Base-by-base conservation (phyloP, 2,888 invertebrate species). In the Carterocephalus palaemon region DNA sequence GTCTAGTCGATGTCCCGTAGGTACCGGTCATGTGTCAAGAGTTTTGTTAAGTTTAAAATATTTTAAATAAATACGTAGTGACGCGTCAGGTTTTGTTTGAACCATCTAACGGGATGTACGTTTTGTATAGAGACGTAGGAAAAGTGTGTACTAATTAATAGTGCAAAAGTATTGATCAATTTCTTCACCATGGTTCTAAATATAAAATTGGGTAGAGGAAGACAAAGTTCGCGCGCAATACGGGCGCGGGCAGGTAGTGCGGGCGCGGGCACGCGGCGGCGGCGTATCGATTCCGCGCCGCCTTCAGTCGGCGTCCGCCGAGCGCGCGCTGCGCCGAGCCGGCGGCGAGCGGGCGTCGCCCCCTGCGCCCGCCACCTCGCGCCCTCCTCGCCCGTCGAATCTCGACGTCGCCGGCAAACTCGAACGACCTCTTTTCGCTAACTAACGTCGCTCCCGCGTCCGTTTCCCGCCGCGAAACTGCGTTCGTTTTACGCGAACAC, bases 201-300 rank as follows among this genome's bases (percentile, higher is more conserved):
- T 85, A 85, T 86, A 85, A 86, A 86, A 84, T 84, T 79, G 76
- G 75, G 77, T 77, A 68, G 76, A 79, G 80, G 75, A 84, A 84
- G 83, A 83, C 84, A 79, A 85, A 85, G 83, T 86, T 86, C 80
- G 84, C 85, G 85, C 85, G 85, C 85, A 84, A 81, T 79, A 81
- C 78, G 82, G 80, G 78, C 78, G 77, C 64, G 67, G 68, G 78
- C 70, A 64, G 77, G 70, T 64, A 69, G 64, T 64, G 68, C 67
- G 71, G 65, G 67, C 67, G 71, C 74, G 72, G 70, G 63, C 70
- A 66, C 66, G 74, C 73, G 78, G 74, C 75, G 75, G 70, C 70
- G 65, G 73, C 75, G 73, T 84, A 84, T 85, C 83, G 85, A 85
- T 84, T 83, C 80, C 75, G 70, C 68, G 80, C 65, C 76, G 81